phyloP scores from a whole-genome alignment of 1,140 invertebrate genomes.

The Micrasema longulum region DNA sequence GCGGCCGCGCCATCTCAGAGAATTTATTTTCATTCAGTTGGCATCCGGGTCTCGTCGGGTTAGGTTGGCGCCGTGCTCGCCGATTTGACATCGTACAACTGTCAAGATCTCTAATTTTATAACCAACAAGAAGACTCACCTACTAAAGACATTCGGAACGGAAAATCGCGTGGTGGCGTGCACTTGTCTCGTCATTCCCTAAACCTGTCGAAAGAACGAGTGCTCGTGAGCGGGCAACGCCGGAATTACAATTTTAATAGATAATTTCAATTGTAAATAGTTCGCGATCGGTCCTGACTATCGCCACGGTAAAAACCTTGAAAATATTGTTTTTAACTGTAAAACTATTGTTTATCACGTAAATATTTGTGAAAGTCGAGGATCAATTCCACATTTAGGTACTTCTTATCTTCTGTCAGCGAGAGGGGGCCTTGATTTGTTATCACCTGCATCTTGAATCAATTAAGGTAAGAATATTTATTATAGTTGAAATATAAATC shows the following conservation, averaged over 20 bases:
- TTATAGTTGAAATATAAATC: too few species aligned
- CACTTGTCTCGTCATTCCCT: too few species aligned
- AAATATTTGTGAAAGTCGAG: slow-evolving; percentile 20
- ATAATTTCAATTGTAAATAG: not conserved
- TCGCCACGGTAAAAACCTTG: slow-evolving; percentile 4
- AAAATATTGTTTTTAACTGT: slow-evolving; percentile 21
- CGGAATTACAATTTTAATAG: not conserved
- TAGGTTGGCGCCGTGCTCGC: slow-evolving; percentile 36
- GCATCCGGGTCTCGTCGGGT: slow-evolving; percentile 33
- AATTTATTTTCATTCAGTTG: slow-evolving; percentile 40
- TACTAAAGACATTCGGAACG: slow-evolving; percentile 3
- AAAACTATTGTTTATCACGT: not conserved
- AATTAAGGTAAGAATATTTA: too few species aligned
- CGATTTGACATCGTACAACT: slow-evolving; percentile 28
- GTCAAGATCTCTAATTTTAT: slow-evolving; percentile 23
- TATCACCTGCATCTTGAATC: not conserved
- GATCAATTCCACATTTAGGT: slow-evolving; percentile 27
- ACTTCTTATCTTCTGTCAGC: slow-evolving; percentile 14
- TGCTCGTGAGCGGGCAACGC: not conserved
- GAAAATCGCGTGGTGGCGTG: too few species aligned
- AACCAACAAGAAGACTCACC: slow-evolving; percentile 19
- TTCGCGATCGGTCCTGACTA: not conserved
- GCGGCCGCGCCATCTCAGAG: slow-evolving; percentile 10
- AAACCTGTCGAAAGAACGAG: not conserved
- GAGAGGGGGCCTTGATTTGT: slow-evolving; percentile 8